These are phyloP conservation scores for Nannoperca australis DNA, from an alignment of 2,797 vertebrate species.

Conservation along the genomic window DNA sequence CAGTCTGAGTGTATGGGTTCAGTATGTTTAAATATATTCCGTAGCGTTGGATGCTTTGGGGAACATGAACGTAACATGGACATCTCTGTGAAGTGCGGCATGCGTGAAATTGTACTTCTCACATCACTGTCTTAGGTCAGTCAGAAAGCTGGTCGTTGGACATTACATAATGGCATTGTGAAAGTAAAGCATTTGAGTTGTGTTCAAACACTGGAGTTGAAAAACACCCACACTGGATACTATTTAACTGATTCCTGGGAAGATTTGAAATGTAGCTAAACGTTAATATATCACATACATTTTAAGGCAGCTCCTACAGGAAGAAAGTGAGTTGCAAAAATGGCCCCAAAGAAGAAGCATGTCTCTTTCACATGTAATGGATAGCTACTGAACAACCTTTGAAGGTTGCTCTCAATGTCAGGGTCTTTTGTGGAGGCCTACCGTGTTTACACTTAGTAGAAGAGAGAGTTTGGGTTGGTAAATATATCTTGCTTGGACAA, in stretches of 20 bases:
- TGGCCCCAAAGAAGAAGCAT: constrained; percentile 6
- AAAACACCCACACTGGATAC: background rate
- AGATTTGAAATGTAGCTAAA: background rate
- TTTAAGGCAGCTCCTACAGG: background rate
- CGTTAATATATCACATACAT: background rate
- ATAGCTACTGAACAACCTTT: constrained; percentile 40
- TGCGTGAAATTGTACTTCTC: constrained; percentile 76
- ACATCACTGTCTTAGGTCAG: constrained; percentile 64
- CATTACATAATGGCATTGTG: constrained; percentile 23
- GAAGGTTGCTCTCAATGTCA: constrained; percentile 62
- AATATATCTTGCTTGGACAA: constrained; percentile 73
- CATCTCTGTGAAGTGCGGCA: constrained; percentile 50
- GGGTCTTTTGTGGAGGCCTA: constrained; percentile 47
- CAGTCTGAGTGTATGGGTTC: constrained; percentile 21
- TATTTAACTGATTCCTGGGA: background rate
- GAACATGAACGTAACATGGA: constrained; percentile 59
- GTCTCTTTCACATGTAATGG: constrained; percentile 39
- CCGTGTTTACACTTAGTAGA: constrained; percentile 59
- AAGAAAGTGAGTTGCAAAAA: background rate
- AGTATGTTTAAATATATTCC: constrained; percentile 62
- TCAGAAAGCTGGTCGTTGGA: constrained; percentile 21
- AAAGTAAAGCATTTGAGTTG: background rate
- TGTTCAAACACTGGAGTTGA: background rate
- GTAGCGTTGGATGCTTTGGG: constrained; percentile 51
- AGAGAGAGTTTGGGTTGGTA: constrained; percentile 51